Evolutionary conservation across 2,113 vertebrate genomes (phyloP).

Genomic region (Dendrocopos noguchii): DNA sequence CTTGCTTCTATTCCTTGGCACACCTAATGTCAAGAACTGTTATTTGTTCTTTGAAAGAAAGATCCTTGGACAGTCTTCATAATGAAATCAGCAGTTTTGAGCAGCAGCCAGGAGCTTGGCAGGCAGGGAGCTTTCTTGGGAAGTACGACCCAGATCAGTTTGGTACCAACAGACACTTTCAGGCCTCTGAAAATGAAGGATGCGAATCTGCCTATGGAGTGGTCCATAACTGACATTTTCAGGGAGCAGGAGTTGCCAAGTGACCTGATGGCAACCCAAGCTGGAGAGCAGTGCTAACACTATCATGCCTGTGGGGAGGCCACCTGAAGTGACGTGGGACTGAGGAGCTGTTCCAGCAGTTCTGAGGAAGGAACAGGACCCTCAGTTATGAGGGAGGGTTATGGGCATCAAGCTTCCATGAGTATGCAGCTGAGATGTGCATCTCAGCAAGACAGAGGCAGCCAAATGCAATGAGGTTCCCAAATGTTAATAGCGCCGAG

Average conservation of each 20-base stretch:
- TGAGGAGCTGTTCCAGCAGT: conserved; percentile 15
- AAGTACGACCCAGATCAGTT: background rate
- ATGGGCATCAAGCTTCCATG: background rate
- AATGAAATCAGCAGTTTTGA: background rate
- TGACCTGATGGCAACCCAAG: background rate
- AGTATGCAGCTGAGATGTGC: background rate
- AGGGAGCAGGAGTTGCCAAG: background rate
- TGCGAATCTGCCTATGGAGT: background rate
- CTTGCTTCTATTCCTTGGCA: background rate
- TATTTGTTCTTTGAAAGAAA: conserved; percentile 4
- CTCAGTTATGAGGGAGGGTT: background rate
- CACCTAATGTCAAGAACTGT: background rate
- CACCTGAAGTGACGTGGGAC: conserved; percentile 7
- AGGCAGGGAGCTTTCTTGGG: background rate
- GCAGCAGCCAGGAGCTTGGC: background rate
- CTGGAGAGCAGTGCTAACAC: background rate
- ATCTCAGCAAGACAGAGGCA: conserved; percentile 40
- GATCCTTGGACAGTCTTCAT: background rate
- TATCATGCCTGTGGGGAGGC: background rate
- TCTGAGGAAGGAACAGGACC: background rate
- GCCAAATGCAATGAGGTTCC: conserved; percentile 6
- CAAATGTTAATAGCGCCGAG: conserved; percentile 9
- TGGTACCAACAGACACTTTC: background rate
- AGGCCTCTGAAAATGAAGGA: background rate
- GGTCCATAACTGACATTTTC: background rate